Evolutionary conservation across 2,797 vertebrate genomes (phyloP).

Genomic region (Macrochelys suwanniensis): DNA sequence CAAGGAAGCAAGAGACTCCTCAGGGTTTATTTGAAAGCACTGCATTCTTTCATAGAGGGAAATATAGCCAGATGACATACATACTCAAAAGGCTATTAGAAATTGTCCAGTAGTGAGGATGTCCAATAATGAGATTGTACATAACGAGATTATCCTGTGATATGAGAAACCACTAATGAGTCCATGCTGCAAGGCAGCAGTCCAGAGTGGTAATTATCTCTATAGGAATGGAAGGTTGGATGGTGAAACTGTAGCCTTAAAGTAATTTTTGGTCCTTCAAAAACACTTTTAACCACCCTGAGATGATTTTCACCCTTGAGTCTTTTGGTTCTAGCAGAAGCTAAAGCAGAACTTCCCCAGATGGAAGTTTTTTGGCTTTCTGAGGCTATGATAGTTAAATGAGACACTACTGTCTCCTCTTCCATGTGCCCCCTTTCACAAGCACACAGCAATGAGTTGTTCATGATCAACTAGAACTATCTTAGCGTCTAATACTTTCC

Average conservation of each 20-base stretch:
- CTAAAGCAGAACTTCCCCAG: background rate
- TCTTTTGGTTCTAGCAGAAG: background rate
- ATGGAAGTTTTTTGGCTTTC: background rate
- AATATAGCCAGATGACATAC: background rate
- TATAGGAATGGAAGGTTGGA: background rate
- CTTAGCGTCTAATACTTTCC: background rate
- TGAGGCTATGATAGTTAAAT: background rate
- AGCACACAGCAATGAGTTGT: background rate
- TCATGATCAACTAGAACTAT: background rate
- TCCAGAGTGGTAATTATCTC: background rate
- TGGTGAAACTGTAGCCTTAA: background rate
- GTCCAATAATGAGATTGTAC: constrained; percentile 4
- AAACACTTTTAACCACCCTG: background rate
- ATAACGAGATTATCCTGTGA: background rate
- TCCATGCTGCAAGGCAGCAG: background rate
- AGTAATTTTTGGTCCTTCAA: background rate
- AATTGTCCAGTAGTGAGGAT: background rate
- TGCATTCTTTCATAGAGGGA: background rate
- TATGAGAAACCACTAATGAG: background rate
- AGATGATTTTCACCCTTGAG: background rate
- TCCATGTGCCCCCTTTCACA: background rate
- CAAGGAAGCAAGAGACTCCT: background rate
- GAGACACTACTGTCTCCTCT: background rate
- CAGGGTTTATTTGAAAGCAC: constrained; percentile 17
- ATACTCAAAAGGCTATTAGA: constrained; percentile 3